Conservation (phyloP, 2,888 invertebrate genomes). For the Panzeria rudis region DNA sequence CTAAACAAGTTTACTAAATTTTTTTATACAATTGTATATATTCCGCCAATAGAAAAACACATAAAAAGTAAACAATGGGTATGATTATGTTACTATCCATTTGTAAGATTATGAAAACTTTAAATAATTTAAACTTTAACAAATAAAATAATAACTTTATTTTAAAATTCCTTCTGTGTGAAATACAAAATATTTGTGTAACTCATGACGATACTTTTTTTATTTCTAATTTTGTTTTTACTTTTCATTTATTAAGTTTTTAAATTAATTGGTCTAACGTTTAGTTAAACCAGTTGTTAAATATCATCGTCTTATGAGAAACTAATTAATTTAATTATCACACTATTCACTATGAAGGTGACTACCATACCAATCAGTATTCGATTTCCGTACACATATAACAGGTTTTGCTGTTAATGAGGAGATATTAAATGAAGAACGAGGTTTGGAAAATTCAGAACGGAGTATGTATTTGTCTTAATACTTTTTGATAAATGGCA, state of each 20-base stretch:
- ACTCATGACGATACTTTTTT: neutral
- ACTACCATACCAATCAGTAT: neutral
- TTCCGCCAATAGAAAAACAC: too few species aligned
- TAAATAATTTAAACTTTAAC: too few species aligned
- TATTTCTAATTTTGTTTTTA: neutral
- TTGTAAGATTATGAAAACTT: too few species aligned
- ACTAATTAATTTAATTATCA: neutral
- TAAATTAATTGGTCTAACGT: neutral
- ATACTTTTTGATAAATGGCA: too few species aligned
- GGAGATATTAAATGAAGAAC: neutral
- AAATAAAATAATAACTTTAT: neutral
- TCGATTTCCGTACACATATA: neutral
- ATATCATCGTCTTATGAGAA: neutral
- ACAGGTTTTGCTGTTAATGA: neutral
- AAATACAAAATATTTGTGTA: neutral
- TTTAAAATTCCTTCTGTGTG: neutral
- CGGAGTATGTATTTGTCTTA: too few species aligned
- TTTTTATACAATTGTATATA: too few species aligned
- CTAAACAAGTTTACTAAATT: too few species aligned
- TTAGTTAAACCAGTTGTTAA: neutral
- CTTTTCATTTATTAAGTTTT: too few species aligned
- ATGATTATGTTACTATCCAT: too few species aligned
- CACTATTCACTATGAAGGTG: neutral
- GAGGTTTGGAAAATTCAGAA: neutral
- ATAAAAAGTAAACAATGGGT: too few species aligned